Percentiles rank a stretch among this genome's conserved stretches.
Evolutionary conservation across 2,888 invertebrate species (phyloP).

Genomic region (Tinea trinotella): DNA sequence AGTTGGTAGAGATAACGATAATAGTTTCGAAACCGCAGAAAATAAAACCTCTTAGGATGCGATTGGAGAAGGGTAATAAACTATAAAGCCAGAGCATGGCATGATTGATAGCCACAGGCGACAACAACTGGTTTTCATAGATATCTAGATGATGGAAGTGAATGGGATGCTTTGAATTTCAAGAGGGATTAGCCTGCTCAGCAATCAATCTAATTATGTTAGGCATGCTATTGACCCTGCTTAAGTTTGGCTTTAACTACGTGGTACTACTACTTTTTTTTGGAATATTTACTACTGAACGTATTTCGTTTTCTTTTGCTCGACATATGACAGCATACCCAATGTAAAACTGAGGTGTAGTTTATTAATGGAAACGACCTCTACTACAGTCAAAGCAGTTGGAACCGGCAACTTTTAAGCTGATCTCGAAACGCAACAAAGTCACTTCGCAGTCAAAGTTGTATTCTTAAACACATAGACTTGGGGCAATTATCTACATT

Average conservation of each 20-base stretch:
- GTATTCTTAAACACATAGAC: no score
- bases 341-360: no score
- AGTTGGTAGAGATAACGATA: not conserved
- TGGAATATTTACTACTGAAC: no score
- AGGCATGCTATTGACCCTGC: constrained; percentile 7
- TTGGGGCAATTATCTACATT: no score
- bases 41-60: constrained; percentile 1
- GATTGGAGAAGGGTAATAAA: constrained; percentile 1
- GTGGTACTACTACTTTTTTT: no score
- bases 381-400: no score
- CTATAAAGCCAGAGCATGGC: not conserved
- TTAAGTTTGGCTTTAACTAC: not conserved
- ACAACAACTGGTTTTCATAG: constrained; percentile 4
- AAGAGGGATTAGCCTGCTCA: constrained; percentile 1
- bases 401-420: no score
- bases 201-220: constrained; percentile 7
- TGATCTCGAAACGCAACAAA: no score
- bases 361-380: no score
- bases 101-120: not conserved
- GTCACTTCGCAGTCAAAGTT: no score
- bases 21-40: constrained; percentile 4
- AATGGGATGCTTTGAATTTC: constrained; percentile 12
- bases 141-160: constrained; percentile 14
- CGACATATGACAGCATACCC: no score
- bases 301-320: no score